Percentiles rank a stretch among this genome's conserved stretches.
Evolutionary conservation across 2,888 invertebrate genomes (phyloP).

Genomic region (Dasysyrphus tricinctus): DNA sequence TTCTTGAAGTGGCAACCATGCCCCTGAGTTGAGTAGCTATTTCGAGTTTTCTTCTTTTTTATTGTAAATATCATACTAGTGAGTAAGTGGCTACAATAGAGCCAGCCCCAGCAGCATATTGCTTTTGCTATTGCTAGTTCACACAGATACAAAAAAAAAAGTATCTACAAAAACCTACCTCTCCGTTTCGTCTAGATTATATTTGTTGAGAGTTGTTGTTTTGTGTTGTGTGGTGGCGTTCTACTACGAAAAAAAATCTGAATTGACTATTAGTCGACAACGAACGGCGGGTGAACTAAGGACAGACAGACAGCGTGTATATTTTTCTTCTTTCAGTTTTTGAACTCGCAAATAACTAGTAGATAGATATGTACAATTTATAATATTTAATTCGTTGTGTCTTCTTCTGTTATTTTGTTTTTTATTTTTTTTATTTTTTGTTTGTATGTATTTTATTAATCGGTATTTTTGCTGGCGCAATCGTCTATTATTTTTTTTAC

Average conservation of each 20-base stretch:
- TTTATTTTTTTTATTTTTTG: slow-evolving; percentile 11
- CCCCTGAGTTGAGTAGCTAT: slow-evolving; percentile 33
- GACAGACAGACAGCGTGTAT: slow-evolving; percentile 63
- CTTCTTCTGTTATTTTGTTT: slow-evolving; percentile 13
- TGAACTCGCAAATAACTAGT: slow-evolving; percentile 36
- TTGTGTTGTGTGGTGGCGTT: slow-evolving; percentile 41
- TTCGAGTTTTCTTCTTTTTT: slow-evolving; percentile 28
- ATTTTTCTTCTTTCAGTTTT: slow-evolving; percentile 50
- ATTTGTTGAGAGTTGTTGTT: slow-evolving; percentile 14
- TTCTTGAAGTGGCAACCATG: slow-evolving; percentile 2
- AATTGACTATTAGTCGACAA: slow-evolving; percentile 71
- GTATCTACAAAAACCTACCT: slow-evolving; percentile 29
- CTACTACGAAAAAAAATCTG: slow-evolving; percentile 58
- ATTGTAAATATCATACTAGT: slow-evolving; percentile 64
- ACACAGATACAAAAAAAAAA: slow-evolving; percentile 17
- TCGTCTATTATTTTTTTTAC: slow-evolving; percentile 33
- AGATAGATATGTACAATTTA: slow-evolving; percentile 47
- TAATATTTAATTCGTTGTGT: slow-evolving; percentile 12
- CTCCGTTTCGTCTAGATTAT: slow-evolving; percentile 28
- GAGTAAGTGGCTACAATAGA: slow-evolving; percentile 60
- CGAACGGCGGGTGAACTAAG: slow-evolving; percentile 59
- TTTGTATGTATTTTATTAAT: slow-evolving; percentile 41
- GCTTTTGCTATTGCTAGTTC: slow-evolving; percentile 33
- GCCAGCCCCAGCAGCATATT: slow-evolving; percentile 45
- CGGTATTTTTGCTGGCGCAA: slow-evolving; percentile 55